Evolutionary conservation across 2,113 vertebrate genomes (phyloP).

Genomic region (Scophthalmus maximus): DNA sequence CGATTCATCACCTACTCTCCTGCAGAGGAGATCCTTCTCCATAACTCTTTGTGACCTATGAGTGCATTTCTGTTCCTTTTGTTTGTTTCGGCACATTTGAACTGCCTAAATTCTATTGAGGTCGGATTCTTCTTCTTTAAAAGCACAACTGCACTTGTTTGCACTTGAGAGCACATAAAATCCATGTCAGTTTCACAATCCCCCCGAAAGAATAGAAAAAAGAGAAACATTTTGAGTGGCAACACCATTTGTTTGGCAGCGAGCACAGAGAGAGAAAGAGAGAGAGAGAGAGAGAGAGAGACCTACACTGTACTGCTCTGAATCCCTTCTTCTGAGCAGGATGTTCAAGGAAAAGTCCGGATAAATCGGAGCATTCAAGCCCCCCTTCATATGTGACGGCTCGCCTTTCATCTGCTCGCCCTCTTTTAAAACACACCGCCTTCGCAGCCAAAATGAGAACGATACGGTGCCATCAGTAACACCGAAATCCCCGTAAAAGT

Average conservation of each 20-base stretch:
- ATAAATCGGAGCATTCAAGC: constrained; percentile 51
- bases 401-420: constrained; percentile 57
- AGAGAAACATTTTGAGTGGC: constrained; percentile 75
- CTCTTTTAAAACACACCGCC: constrained; percentile 55
- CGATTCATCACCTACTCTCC: constrained; percentile 10
- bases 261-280: constrained; percentile 47
- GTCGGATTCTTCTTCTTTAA: background rate
- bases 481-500: constrained; percentile 45
- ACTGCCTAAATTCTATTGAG: too few relatives aligned
- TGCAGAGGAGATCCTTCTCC: background rate
- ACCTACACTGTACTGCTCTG: background rate
- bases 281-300: too few relatives aligned
- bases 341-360: constrained; percentile 55
- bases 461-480: constrained; percentile 62
- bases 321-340: constrained; percentile 50
- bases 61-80: too few relatives aligned
- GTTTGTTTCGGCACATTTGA: too few relatives aligned
- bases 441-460: constrained; percentile 64
- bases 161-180: background rate
- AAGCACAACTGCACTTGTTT: background rate
- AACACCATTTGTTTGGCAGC: constrained; percentile 81
- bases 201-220: constrained; percentile 39
- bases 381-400: constrained; percentile 14
- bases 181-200: constrained; percentile 6
- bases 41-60: background rate